A percentile compares a stretch with the other conserved stretches of the same genome.
Evolutionary conservation across 2,797 vertebrate genomes (phyloP).

Genomic region (Onychomys leucogaster): DNA sequence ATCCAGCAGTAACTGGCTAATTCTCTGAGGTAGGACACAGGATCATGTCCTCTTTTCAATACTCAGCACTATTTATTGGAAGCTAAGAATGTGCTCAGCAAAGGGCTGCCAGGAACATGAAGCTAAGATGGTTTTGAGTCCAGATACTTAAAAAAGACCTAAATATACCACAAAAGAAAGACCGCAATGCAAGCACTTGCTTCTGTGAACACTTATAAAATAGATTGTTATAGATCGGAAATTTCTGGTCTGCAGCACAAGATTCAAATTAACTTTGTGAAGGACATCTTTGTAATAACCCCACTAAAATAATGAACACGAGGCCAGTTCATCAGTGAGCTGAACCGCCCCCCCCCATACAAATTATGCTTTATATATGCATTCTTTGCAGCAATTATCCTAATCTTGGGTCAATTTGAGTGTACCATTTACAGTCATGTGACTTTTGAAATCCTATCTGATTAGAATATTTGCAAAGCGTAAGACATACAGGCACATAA

Average conservation of each 20-base stretch:
- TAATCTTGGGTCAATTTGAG: constrained; percentile 27
- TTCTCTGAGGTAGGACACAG: constrained; percentile 21
- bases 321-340: background rate
- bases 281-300: constrained; percentile 49
- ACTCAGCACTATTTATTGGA: constrained; percentile 38
- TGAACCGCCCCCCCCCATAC: constrained; percentile 19
- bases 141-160: constrained; percentile 39
- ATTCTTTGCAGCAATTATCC: constrained; percentile 39
- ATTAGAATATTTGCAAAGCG: constrained; percentile 67
- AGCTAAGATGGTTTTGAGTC: constrained; percentile 25
- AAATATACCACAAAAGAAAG: constrained; percentile 39
- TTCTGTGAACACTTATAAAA: constrained; percentile 42
- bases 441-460: constrained; percentile 51
- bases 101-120: background rate
- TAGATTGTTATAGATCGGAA: constrained; percentile 5
- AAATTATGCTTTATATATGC: background rate
- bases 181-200: constrained; percentile 22
- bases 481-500: constrained; percentile 13
- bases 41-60: constrained; percentile 10
- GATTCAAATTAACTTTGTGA: constrained; percentile 63
- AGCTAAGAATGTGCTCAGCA: background rate
- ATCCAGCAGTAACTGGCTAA: background rate
- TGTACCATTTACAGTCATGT: constrained; percentile 37
- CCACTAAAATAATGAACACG: background rate
- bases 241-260: background rate